These are phyloP conservation scores for Campaea margaritaria DNA, from an alignment of 2,888 invertebrate species.

Conservation along the genomic window DNA sequence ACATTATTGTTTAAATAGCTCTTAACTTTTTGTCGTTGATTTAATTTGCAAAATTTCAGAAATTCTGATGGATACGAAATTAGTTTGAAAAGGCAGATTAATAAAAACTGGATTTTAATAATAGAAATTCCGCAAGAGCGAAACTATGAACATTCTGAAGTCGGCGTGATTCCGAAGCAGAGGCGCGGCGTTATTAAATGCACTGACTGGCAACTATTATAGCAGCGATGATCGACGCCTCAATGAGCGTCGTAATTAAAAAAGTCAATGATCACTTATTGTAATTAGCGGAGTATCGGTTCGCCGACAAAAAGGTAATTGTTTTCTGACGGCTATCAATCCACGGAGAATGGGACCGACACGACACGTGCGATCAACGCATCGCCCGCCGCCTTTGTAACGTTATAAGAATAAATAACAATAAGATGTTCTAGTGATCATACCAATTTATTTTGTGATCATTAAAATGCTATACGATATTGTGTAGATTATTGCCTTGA, in stretches of 20 bases:
- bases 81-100: conserved; percentile 51
- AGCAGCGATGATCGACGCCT: conserved; percentile 74
- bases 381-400: conserved; percentile 17
- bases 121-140: conserved; percentile 75
- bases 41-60: conserved; percentile 46
- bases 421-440: conserved; percentile 24
- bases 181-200: conserved; percentile 74
- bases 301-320: conserved; percentile 80
- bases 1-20: conserved; percentile 64
- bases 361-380: conserved; percentile 60
- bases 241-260: conserved; percentile 81
- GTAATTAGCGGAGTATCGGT: conserved; percentile 80
- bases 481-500: conserved; percentile 15
- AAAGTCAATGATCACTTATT: conserved; percentile 82
- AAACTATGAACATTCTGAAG: conserved; percentile 68
- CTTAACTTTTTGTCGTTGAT: conserved; percentile 57
- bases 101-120: conserved; percentile 61
- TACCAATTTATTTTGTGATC: conserved; percentile 31
- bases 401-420: conserved; percentile 27
- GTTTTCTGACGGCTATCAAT: conserved; percentile 77
- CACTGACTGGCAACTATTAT: conserved; percentile 82
- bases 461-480: conserved; percentile 24
- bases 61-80: conserved; percentile 31
- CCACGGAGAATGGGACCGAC: conserved; percentile 54
- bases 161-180: conserved; percentile 29